These are phyloP conservation scores for Cabera pusaria DNA, from an alignment of 2,888 invertebrate species.

Conservation along the genomic window DNA sequence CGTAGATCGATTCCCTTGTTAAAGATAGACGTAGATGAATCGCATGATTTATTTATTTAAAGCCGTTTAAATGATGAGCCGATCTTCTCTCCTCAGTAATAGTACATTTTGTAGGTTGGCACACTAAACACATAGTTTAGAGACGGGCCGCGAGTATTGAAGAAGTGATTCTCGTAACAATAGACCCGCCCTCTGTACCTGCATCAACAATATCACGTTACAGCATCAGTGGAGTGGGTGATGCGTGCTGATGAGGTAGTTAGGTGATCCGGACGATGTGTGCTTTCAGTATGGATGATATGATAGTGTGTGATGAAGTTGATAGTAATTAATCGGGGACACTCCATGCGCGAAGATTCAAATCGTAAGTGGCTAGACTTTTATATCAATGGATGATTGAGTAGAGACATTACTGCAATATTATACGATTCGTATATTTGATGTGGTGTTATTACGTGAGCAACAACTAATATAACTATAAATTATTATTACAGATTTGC, in stretches of 20 bases:
- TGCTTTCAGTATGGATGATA: conserved; percentile 10
- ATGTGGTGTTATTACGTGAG: too few relatives aligned
- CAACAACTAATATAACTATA: not conserved
- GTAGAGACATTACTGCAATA: too few relatives aligned
- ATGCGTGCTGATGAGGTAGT: conserved; percentile 40
- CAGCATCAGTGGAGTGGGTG: conserved; percentile 33
- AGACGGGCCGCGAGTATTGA: conserved; percentile 75
- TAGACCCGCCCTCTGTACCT: conserved; percentile 82
- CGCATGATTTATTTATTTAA: conserved; percentile 6
- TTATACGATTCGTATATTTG: too few relatives aligned
- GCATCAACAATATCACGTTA: conserved; percentile 66
- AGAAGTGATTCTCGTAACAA: conserved; percentile 83
- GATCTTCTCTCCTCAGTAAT: conserved; percentile 61
- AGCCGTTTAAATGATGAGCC: conserved; percentile 37
- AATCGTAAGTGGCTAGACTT: not conserved
- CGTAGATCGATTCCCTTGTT: too few relatives aligned
- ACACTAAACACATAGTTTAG: conserved; percentile 80
- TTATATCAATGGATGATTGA: too few relatives aligned
- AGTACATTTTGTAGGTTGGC: conserved; percentile 80
- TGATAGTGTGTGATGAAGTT: not conserved
- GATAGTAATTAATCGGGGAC: conserved; percentile 2
- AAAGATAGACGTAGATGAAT: conserved; percentile 1
- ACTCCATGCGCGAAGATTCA: conserved; percentile 8
- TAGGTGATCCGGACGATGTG: conserved; percentile 31
- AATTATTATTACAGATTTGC: not conserved